Percentiles rank a stretch among this genome's conserved stretches.
Conservation (phyloP, 2,888 invertebrate genomes). For the Megastigmus dorsalis region DNA sequence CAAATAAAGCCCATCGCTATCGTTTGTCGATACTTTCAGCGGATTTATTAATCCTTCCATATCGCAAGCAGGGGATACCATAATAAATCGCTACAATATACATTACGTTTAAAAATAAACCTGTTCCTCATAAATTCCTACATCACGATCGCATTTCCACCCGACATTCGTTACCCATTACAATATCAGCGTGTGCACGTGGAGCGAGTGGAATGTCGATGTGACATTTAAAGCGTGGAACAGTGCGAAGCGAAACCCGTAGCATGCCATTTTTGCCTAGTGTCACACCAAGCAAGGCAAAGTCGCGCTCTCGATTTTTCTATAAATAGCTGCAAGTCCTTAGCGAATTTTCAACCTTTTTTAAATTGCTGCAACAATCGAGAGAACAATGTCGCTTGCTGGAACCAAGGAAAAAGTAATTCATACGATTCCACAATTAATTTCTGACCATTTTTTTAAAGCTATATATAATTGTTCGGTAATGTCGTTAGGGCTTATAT, state of each 20-base stretch:
- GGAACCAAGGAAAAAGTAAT: background rate
- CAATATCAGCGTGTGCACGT: background rate
- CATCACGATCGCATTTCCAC: conserved; percentile 8
- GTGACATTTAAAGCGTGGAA: conserved; percentile 11
- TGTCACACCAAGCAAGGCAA: conserved; percentile 41
- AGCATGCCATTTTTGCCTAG: conserved; percentile 11
- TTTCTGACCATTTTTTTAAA: too few relatives aligned
- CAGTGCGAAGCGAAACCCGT: background rate
- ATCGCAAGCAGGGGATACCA: too few relatives aligned
- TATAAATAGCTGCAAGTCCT: conserved; percentile 29
- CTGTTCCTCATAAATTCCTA: too few relatives aligned
- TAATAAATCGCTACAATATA: too few relatives aligned
- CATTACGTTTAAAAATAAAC: too few relatives aligned
- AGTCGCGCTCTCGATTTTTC: conserved; percentile 24
- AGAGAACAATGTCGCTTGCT: background rate
- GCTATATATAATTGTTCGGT: background rate
- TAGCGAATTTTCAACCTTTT: conserved; percentile 22
- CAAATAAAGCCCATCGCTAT: too few relatives aligned
- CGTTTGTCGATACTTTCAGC: too few relatives aligned
- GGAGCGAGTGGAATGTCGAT: conserved; percentile 7
- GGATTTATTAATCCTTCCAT: too few relatives aligned
- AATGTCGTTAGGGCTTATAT: background rate
- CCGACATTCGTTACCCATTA: background rate
- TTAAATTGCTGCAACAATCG: too few relatives aligned
- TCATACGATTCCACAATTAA: background rate